Evolutionary conservation across 2,797 vertebrate genomes (phyloP), one percentile per base, ranked within the genome.

Genomic region (Karalla daura): DNA sequence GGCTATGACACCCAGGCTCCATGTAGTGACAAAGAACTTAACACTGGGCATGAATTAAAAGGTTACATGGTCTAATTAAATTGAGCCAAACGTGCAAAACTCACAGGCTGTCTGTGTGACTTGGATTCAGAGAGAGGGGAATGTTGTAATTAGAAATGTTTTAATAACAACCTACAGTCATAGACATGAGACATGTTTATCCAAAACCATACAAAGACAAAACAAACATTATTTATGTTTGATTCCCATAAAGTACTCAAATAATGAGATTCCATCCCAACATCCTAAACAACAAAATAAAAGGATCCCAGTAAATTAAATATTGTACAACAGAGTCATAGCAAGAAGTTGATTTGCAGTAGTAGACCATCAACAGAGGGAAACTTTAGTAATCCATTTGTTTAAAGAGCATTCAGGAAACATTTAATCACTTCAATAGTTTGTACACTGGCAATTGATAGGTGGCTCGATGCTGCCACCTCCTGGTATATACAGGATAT

Each of bases 401-500:
- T 46, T 27, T 27, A n/a, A n/a, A n/a, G n/a, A n/a, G n/a, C n/a
- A n/a, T n/a, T n/a, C n/a, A n/a, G n/a, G n/a, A n/a, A n/a, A n/a
- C n/a, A n/a, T n/a, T n/a, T n/a, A n/a, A n/a, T n/a, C n/a, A n/a
- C n/a, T n/a, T n/a, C n/a, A n/a, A n/a, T n/a, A n/a, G n/a, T n/a
- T n/a, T n/a, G n/a, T n/a, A n/a, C n/a, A n/a, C 7, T 17, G 24
- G 2, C 44, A 46, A 7, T 14, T 2, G 20, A 4, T 4, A 17
- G 0, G 21, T 7, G 3, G 74, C 39, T 20, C 66, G 24, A 53
- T 24, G 58, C 59, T 70, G 76, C 89, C 86, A 78, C 39, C 89
- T 85, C 28, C 37, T 89, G 91, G 62, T 25, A 0, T 2, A 44
- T 49, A 27, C 0, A 2, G 52, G 63, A 18, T 58, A 1, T 5